Base-by-base conservation (phyloP, 2,888 invertebrate genomes). In the Ashinkailepas kermadecensis region DNA sequence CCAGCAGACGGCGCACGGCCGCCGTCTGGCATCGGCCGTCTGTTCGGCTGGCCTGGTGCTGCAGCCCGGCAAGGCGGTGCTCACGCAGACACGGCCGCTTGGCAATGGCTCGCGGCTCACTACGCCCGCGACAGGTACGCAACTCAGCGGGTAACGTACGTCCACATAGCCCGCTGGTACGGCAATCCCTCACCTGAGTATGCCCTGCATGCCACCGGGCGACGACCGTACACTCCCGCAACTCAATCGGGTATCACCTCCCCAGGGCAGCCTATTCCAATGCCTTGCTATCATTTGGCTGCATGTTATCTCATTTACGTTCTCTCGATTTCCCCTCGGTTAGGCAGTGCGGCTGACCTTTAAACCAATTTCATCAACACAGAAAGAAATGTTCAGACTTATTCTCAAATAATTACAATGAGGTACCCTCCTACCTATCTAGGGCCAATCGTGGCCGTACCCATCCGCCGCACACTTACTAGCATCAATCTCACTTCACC, bases 1-100 rank as follows among this genome's bases (percentile, higher is more conserved):
- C 15, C 79, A 79, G 79, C 58, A 23, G 57, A 23, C 79, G 12
- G 15, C n/a, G 70, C 70, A 70, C 39, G 70, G 70, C 39, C 74
- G 23, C 21, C 74, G 54, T 8, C 74, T 56, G 58, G 79, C 58
- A 6, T 12, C 58, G 25, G 23, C 79, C 23, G 25, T 23, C 79
- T 6, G 58, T 18, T 7, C 58, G 10, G 78, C 78, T n/a, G 79
- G 58, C 23, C 13, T 59, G 15, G 23, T 58, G 23, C 79, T 58
- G 58, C 79, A 79, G 79, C 12, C 79, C 8, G 79, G 79, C 58
- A 59, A 57, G 25, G 18, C 79, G 23, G 11, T 25, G 79, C 58
- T 79, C 23, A 39, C 56, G 1, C 23, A 13, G 23, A 4, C 79
- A 13, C 79, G 79, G 25, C 58, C 79, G 79, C 79, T 59, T 13